Percentiles rank a stretch among this genome's conserved stretches.
Evolutionary conservation across 2,113 vertebrate genomes (phyloP).

Genomic region (Hylia prasina): DNA sequence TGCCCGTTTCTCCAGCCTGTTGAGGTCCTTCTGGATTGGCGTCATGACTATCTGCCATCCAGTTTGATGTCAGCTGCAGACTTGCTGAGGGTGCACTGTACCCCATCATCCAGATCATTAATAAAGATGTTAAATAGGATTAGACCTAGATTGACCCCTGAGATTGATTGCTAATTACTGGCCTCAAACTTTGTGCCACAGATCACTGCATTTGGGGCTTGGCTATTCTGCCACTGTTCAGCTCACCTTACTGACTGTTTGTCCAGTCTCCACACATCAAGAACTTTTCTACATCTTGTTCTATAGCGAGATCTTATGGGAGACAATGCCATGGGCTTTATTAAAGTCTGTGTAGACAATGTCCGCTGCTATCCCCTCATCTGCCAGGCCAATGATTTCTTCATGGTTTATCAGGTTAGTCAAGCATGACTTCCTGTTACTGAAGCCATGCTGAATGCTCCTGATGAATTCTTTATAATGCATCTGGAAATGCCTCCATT

Average conservation of each 20-base stretch:
- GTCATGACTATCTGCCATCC: neutral
- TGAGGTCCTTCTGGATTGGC: neutral
- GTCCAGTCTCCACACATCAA: neutral
- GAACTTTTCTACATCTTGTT: neutral
- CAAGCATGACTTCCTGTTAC: neutral
- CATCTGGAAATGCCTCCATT: neutral
- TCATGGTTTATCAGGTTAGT: neutral
- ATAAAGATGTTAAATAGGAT: neutral
- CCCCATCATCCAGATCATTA: neutral
- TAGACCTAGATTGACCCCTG: neutral
- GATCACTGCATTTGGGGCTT: neutral
- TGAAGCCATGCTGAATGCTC: neutral
- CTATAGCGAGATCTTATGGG: rapidly evolving
- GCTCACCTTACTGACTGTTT: neutral
- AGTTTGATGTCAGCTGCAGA: neutral
- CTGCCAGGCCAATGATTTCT: neutral
- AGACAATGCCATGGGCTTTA: neutral
- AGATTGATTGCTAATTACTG: neutral
- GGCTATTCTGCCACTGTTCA: neutral
- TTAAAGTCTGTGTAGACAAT: neutral
- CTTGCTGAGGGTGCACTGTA: neutral
- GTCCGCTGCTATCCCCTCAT: neutral
- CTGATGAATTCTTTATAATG: neutral
- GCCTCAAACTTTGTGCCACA: neutral
- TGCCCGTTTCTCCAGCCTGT: neutral